Evolutionary conservation across 2,888 invertebrate genomes (phyloP).

Genomic region (Steinernema carpocapsae): DNA sequence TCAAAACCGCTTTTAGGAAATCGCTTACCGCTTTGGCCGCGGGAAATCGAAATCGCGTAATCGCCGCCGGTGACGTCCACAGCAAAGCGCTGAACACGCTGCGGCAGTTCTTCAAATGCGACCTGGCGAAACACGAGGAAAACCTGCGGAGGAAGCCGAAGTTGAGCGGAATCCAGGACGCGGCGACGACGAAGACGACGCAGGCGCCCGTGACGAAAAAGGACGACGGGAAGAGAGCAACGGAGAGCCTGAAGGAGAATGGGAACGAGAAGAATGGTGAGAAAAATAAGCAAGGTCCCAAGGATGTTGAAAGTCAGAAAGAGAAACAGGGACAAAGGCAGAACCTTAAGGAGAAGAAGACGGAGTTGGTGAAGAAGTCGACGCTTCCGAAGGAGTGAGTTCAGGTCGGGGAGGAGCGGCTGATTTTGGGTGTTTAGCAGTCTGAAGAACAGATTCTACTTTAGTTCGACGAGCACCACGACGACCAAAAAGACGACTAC

Average conservation of each 20-base stretch:
- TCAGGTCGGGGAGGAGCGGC: not conserved
- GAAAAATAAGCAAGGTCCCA: too few species aligned
- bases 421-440: not conserved
- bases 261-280: too few species aligned
- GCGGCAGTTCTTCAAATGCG: constrained; percentile 8
- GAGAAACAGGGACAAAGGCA: too few species aligned
- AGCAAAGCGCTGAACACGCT: constrained; percentile 11
- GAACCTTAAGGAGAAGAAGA: too few species aligned
- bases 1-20: not conserved
- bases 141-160: constrained; percentile 5
- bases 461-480: not conserved
- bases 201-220: not conserved
- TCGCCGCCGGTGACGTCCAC: constrained; percentile 27
- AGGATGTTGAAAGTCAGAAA: too few species aligned
- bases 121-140: not conserved
- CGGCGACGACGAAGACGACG: constrained; percentile 2
- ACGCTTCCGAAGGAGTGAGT: not conserved
- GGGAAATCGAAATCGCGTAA: constrained; percentile 5
- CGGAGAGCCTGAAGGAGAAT: not conserved
- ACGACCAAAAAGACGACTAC: constrained; percentile 13
- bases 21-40: not conserved
- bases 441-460: constrained; percentile 1
- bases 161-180: not conserved
- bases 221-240: not conserved
- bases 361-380: too few species aligned